These are phyloP conservation scores for Epinephelus cyanopodus DNA, from an alignment of 2,113 vertebrate genomes.

Conservation along the genomic window DNA sequence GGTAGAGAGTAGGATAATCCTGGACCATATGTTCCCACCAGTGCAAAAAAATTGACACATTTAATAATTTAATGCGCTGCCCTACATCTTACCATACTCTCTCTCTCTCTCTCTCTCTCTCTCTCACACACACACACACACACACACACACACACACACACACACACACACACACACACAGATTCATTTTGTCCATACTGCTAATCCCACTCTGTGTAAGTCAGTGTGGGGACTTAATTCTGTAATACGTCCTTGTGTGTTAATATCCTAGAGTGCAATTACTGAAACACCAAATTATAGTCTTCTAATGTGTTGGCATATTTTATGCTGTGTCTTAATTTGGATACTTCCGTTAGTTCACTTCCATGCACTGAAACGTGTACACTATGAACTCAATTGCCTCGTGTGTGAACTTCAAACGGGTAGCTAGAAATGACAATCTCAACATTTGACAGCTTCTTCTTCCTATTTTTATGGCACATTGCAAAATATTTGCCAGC, in stretches of 20 bases:
- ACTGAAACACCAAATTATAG: constrained; percentile 29
- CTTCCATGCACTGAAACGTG: too few relatives aligned
- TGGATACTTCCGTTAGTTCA: too few relatives aligned
- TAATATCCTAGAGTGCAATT: constrained; percentile 29
- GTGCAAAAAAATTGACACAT: constrained; percentile 53
- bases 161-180: constrained; percentile 1
- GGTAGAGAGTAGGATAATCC: constrained; percentile 50
- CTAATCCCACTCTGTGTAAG: constrained; percentile 43
- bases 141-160: constrained; percentile 6
- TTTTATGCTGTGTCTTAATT: not conserved
- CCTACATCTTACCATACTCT: not conserved
- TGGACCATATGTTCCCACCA: constrained; percentile 62
- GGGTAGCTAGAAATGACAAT: too few relatives aligned
- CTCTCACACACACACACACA: constrained; percentile 2
- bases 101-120: not conserved
- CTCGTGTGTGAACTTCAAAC: too few relatives aligned
- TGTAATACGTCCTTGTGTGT: constrained; percentile 7
- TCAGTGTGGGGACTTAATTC: constrained; percentile 33
- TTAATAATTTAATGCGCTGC: constrained; percentile 45
- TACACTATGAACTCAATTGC: too few relatives aligned
- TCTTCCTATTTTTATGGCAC: too few relatives aligned
- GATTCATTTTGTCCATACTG: constrained; percentile 26
- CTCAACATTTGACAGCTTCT: too few relatives aligned
- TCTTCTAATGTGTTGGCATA: not conserved
- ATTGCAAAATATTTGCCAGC: too few relatives aligned